phyloP scores from a whole-genome alignment of 2,797 vertebrate species.

The Pangasius macronema region DNA sequence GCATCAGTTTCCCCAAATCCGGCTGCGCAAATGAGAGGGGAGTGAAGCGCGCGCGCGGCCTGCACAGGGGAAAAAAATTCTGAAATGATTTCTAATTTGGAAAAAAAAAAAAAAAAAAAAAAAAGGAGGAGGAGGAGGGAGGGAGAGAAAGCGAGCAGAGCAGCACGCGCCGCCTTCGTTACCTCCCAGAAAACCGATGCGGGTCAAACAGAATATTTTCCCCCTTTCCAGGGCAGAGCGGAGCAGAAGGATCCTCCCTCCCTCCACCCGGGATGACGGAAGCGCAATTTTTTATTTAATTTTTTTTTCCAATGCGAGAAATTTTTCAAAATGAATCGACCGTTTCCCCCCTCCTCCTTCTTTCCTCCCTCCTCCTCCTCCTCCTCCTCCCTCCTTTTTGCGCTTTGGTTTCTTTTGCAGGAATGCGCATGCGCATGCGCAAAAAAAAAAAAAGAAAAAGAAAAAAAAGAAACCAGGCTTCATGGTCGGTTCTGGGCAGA shows the following conservation, averaged over 20 bases:
- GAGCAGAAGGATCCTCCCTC: conserved; percentile 16
- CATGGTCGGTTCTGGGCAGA: too few relatives aligned
- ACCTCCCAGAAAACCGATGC: conserved; percentile 30
- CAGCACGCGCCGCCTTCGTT: conserved; percentile 28
- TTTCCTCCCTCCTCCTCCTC: not conserved
- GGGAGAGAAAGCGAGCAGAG: not conserved
- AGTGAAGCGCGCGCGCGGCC: conserved; percentile 53
- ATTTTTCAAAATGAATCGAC: conserved; percentile 22
- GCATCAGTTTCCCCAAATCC: conserved; percentile 47
- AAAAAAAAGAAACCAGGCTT: not conserved
- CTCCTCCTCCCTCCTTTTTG: not conserved
- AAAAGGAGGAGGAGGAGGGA: too few relatives aligned
- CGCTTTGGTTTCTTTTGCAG: not conserved
- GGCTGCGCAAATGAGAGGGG: conserved; percentile 40
- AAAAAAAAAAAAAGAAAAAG: not conserved
- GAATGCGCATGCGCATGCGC: conserved; percentile 6
- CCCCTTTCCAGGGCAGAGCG: conserved; percentile 17
- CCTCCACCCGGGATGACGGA: conserved; percentile 23
- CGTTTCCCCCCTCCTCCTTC: not conserved
- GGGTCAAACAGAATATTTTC: conserved; percentile 10
- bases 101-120: conserved; percentile 50
- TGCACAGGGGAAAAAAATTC: conserved; percentile 60
- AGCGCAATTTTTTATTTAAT: conserved; percentile 29
- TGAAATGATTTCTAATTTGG: conserved; percentile 64
- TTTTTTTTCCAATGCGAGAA: conserved; percentile 37